phyloP scores from a whole-genome alignment of 2,113 vertebrate species.

The Stercorarius parasiticus region DNA sequence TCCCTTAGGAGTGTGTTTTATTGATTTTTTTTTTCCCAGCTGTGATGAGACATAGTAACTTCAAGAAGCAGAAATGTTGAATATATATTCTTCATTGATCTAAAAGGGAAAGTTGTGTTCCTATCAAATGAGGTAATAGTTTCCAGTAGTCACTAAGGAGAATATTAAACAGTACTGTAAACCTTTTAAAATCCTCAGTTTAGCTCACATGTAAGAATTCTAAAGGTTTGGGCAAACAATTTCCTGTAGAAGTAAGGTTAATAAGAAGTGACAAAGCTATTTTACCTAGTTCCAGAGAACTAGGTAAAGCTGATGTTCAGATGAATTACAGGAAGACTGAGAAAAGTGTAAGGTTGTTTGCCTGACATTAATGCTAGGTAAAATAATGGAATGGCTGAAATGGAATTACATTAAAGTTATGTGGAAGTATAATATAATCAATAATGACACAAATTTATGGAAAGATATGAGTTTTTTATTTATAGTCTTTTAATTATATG shows the following conservation, averaged over 20 bases:
- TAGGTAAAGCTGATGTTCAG: not conserved
- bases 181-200: not conserved
- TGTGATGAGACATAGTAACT: not conserved
- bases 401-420: not conserved
- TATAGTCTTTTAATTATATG: not conserved
- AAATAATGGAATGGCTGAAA: not conserved
- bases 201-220: not conserved
- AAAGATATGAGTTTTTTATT: not conserved
- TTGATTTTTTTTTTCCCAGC: not conserved
- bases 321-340: not conserved
- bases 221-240: not conserved
- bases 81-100: not conserved
- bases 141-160: not conserved
- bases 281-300: not conserved
- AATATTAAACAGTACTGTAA: not conserved
- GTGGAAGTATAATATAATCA: not conserved
- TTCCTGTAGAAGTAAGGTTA: not conserved
- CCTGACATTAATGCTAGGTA: not conserved
- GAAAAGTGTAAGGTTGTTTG: not conserved
- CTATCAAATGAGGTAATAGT: not conserved
- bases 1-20: not conserved
- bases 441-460: not conserved
- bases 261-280: not conserved
- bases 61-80: not conserved
- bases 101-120: not conserved